Conservation (phyloP, 2,797 vertebrate species). For the Spinus pinus region DNA sequence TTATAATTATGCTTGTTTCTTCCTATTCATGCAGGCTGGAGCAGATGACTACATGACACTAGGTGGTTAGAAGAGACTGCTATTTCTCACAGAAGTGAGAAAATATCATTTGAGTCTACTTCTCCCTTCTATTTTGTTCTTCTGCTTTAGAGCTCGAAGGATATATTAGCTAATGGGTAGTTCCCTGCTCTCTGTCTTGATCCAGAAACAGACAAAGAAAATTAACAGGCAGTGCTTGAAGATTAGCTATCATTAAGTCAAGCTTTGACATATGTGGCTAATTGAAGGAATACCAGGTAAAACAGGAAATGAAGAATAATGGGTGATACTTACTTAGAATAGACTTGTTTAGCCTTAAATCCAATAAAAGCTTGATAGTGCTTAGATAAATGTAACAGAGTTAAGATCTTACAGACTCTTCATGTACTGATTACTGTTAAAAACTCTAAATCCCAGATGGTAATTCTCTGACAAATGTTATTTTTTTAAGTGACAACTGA, state of each 20-base stretch:
- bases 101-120: neutral
- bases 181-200: constrained; percentile 14
- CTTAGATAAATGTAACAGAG: neutral
- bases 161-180: constrained; percentile 3
- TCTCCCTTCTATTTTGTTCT: neutral
- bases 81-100: neutral
- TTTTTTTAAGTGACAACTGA: constrained; percentile 12
- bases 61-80: neutral
- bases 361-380: neutral
- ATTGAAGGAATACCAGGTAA: constrained; percentile 22
- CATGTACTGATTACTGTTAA: neutral
- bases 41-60: neutral
- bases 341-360: constrained; percentile 28
- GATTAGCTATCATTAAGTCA: constrained; percentile 31
- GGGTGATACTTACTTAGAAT: neutral
- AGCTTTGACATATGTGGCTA: constrained; percentile 28
- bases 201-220: constrained; percentile 36
- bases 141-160: neutral
- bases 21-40: neutral
- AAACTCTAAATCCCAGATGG: neutral
- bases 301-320: constrained; percentile 37
- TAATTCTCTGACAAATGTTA: neutral
- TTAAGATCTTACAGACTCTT: neutral
- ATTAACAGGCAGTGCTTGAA: constrained; percentile 9
- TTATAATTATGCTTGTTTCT: neutral